Conservation (phyloP, 2,888 invertebrate genomes). For the Zygaena filipendulae region DNA sequence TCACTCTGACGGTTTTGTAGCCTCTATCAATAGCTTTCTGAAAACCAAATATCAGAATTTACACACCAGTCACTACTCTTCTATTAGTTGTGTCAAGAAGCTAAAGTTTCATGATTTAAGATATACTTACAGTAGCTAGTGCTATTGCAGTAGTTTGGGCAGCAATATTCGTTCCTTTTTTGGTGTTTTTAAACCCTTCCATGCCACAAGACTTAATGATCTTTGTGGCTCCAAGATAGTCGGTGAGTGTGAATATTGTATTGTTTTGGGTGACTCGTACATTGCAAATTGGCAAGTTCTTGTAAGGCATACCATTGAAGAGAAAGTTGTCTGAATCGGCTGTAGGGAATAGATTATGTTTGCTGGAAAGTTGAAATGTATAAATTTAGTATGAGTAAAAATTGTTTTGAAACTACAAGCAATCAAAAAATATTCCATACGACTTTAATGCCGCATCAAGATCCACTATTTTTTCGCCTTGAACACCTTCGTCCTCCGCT, state of each 20-base stretch:
- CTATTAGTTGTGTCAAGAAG: no score
- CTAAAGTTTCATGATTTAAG: no score
- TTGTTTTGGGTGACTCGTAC: conserved; percentile 89
- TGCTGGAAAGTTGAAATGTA: no score
- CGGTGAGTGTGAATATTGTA: conserved; percentile 82
- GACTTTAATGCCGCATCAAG: conserved; percentile 73
- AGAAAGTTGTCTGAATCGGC: conserved; percentile 75
- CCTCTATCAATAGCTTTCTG: conserved; percentile 81
- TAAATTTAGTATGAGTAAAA: no score
- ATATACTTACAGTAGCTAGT: conserved; percentile 74
- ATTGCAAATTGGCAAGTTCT: conserved; percentile 84
- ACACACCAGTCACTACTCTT: no score
- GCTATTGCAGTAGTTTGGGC: conserved; percentile 93
- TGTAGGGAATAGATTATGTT: conserved; percentile 78
- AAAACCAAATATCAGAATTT: no score
- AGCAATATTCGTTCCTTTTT: conserved; percentile 96
- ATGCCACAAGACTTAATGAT: conserved; percentile 82
- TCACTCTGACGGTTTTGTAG: conserved; percentile 78
- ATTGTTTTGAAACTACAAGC: no score
- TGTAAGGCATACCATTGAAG: conserved; percentile 81
- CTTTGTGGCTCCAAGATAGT: conserved; percentile 73
- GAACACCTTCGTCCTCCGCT: conserved; percentile 78
- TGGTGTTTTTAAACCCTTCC: conserved; percentile 95
- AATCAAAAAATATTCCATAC: no score
- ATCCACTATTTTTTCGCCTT: conserved; percentile 78